A percentile compares a stretch with the other conserved stretches of the same genome.
Conservation (phyloP, 2,113 vertebrate species). For the Pterocles orientalis region DNA sequence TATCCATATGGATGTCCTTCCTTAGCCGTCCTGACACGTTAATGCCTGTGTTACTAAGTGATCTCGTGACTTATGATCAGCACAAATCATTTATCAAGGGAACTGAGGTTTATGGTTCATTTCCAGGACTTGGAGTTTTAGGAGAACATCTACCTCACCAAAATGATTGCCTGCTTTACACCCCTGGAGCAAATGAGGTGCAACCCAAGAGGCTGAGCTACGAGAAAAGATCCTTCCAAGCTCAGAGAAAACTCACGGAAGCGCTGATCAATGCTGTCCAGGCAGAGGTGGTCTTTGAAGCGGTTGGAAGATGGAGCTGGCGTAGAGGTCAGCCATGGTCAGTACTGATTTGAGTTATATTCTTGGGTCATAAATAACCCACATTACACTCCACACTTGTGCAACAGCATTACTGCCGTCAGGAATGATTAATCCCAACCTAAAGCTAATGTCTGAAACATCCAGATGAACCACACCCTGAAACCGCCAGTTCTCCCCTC, state of each 20-base stretch:
- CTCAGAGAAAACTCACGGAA: background rate
- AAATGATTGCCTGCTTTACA: background rate
- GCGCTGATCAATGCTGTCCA: background rate
- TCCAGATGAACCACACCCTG: background rate
- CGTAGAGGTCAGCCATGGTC: background rate
- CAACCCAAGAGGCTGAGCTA: background rate
- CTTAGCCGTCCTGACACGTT: background rate
- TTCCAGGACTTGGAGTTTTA: background rate
- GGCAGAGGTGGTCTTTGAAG: background rate
- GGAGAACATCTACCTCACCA: background rate
- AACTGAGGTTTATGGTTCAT: background rate
- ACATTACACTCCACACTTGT: background rate
- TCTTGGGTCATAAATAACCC: background rate
- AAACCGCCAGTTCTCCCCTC: background rate
- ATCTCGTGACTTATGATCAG: background rate
- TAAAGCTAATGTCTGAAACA: background rate
- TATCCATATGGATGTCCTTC: no score
- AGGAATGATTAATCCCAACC: background rate
- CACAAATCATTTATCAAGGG: background rate
- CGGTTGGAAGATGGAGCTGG: background rate
- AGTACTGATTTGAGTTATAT: background rate
- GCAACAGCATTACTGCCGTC: background rate
- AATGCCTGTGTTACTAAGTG: background rate
- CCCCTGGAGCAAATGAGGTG: background rate
- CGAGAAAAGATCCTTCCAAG: background rate